phyloP scores from a whole-genome alignment of 2,888 invertebrate species.

The Adelognathus sp. region DNA sequence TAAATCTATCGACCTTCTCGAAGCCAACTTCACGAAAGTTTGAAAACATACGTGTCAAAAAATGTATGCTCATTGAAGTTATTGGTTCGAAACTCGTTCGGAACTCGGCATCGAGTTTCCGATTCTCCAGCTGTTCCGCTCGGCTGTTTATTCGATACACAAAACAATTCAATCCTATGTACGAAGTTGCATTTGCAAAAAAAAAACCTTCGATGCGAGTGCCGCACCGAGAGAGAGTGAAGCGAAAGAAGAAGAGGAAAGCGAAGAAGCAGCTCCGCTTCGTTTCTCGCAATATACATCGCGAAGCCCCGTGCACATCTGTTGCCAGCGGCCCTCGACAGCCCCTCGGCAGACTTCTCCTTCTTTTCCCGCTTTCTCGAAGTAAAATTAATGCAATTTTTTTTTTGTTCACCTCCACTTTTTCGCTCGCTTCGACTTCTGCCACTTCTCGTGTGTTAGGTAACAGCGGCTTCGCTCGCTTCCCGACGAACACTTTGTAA shows the following conservation, averaged over 20 bases:
- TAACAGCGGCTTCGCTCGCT: slow-evolving; percentile 11
- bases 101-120: background rate
- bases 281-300: slow-evolving; percentile 14
- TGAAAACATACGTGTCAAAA: too few species aligned
- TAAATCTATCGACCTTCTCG: too few species aligned
- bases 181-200: background rate
- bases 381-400: slow-evolving; percentile 60
- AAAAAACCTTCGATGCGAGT: background rate
- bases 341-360: slow-evolving; percentile 36
- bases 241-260: background rate
- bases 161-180: background rate
- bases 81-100: background rate
- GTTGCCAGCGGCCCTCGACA: slow-evolving; percentile 35
- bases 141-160: background rate
- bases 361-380: slow-evolving; percentile 47
- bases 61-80: background rate
- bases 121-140: background rate
- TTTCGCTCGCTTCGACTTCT: slow-evolving; percentile 29
- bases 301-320: slow-evolving; percentile 52
- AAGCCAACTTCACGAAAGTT: too few species aligned
- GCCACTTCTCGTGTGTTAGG: slow-evolving; percentile 41
- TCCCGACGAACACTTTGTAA: slow-evolving; percentile 37
- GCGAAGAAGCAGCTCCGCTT: background rate
- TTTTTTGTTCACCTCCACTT: slow-evolving; percentile 20
- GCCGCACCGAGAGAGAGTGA: background rate